A percentile compares a stretch with the other conserved stretches of the same genome.
These are phyloP conservation scores for Charina bottae DNA, from an alignment of 2,113 vertebrate species.

Conservation along the genomic window DNA sequence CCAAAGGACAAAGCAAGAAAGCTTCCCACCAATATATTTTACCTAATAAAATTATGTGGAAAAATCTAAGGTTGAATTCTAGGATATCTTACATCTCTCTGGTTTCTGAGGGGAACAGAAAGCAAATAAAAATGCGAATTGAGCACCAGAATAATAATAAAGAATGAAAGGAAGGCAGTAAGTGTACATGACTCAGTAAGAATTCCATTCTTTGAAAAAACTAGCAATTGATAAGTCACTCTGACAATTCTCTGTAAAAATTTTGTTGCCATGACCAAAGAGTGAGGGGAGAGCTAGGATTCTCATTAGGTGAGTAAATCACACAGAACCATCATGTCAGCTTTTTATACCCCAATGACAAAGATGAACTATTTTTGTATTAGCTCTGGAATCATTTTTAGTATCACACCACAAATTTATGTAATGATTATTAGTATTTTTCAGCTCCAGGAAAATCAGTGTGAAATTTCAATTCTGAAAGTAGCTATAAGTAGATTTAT, in stretches of 20 bases:
- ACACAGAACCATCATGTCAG: background rate
- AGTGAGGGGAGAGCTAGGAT: conserved; percentile 29
- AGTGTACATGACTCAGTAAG: conserved; percentile 49
- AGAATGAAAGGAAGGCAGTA: background rate
- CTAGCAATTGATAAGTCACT: conserved; percentile 53
- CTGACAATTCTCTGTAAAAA: conserved; percentile 44
- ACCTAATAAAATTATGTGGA: background rate
- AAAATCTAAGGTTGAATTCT: conserved; percentile 34
- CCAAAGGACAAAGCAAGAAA: conserved; percentile 7
- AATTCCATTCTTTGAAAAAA: conserved; percentile 20
- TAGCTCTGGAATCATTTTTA: background rate
- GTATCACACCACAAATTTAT: conserved; percentile 3
- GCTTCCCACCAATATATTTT: too few species aligned
- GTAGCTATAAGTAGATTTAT: background rate
- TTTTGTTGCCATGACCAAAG: conserved; percentile 48
- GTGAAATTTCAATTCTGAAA: conserved; percentile 4
- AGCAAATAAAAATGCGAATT: conserved; percentile 41
- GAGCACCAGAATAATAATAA: conserved; percentile 37
- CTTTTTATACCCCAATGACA: conserved; percentile 4
- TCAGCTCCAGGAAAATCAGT: background rate
- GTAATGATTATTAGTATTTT: background rate
- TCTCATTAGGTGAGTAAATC: background rate
- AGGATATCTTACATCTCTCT: conserved; percentile 10
- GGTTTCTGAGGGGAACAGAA: background rate
- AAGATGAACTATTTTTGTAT: background rate